phyloP scores from a whole-genome alignment of 2,888 invertebrate species.

The Formica aserva region DNA sequence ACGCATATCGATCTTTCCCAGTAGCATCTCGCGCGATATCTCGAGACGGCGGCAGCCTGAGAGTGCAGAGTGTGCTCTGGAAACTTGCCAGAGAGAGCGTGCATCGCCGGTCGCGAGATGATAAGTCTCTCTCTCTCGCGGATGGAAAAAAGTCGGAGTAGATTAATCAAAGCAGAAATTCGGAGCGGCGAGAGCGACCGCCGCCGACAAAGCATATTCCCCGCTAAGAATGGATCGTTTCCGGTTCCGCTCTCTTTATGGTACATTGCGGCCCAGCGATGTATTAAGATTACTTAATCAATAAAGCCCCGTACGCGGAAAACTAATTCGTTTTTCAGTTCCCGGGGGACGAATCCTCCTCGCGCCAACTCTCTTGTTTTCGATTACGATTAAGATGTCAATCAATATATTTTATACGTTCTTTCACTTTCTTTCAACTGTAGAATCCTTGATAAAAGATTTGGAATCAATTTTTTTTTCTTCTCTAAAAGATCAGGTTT shows the following conservation, averaged over 20 bases:
- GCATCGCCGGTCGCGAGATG: conserved; percentile 74
- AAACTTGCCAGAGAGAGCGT: conserved; percentile 67
- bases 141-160: conserved; percentile 70
- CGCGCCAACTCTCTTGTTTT: conserved; percentile 49
- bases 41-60: conserved; percentile 54
- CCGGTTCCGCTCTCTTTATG: conserved; percentile 86
- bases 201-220: conserved; percentile 86
- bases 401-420: conserved; percentile 7
- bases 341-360: background rate
- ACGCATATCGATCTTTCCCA: conserved; percentile 1
- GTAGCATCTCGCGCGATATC: conserved; percentile 39
- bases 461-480: background rate
- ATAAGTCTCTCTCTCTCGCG: conserved; percentile 73
- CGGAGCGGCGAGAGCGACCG: conserved; percentile 79
- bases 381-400: background rate
- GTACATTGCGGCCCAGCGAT: conserved; percentile 86
- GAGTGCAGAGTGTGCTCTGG: conserved; percentile 65
- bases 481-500: background rate
- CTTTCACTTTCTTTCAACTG: background rate
- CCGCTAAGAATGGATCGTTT: conserved; percentile 86
- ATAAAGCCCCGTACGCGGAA: conserved; percentile 82
- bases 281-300: conserved; percentile 86
- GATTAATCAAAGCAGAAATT: conserved; percentile 86
- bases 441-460: background rate
- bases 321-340: conserved; percentile 82